These are phyloP conservation scores for Holacanthus passer DNA, from an alignment of 2,113 vertebrate genomes.

Conservation along the genomic window DNA sequence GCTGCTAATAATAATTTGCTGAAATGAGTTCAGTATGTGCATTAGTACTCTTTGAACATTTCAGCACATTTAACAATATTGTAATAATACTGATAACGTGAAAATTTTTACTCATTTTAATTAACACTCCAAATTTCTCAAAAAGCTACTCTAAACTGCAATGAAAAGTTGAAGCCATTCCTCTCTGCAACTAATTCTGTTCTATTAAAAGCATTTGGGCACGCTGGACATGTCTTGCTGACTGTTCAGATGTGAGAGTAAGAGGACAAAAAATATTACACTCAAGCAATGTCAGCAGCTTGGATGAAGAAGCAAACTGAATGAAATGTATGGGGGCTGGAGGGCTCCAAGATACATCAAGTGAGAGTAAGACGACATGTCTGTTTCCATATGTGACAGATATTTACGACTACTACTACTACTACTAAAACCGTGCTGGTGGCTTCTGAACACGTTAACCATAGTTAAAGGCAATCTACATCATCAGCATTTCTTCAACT, in stretches of 20 bases:
- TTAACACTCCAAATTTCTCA: constrained; percentile 2
- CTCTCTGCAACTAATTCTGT: constrained; percentile 1
- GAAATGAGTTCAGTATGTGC: no score
- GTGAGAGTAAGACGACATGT: background rate
- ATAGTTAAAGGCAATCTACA: background rate
- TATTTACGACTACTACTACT: background rate
- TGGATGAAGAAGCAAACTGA: background rate
- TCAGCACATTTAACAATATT: no score
- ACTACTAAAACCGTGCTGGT: background rate
- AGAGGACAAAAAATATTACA: constrained; percentile 13
- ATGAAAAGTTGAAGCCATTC: constrained; percentile 7
- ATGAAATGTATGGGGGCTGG: background rate
- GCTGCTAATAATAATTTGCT: no score
- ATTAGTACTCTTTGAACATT: no score
- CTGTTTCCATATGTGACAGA: background rate
- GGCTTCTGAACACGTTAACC: background rate
- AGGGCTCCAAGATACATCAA: background rate
- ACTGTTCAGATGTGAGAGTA: background rate
- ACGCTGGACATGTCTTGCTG: background rate
- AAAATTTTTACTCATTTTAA: no score
- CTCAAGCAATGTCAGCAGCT: background rate
- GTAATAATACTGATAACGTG: no score
- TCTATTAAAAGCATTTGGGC: constrained; percentile 31
- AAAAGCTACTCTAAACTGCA: constrained; percentile 32
- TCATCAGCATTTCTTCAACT: no score